Percentiles rank a stretch among this genome's conserved stretches.
Evolutionary conservation across 2,888 invertebrate genomes (phyloP).

Genomic region (Lasioglossum pauxillum): DNA sequence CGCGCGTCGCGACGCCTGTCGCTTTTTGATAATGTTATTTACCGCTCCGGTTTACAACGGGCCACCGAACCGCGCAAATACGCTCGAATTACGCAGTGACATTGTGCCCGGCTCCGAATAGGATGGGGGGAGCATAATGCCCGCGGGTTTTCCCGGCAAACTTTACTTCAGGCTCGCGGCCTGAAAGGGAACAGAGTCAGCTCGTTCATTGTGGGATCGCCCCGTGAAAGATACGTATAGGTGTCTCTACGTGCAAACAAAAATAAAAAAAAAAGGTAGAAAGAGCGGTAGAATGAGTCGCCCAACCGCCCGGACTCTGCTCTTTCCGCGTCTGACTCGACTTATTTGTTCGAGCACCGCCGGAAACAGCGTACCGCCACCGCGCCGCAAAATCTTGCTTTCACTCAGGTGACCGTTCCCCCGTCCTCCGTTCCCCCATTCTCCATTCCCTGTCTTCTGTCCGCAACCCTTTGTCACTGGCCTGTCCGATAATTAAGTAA

Average conservation of each 20-base stretch:
- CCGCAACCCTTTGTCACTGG: neutral
- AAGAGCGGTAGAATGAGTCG: slow-evolving; percentile 14
- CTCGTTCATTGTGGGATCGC: slow-evolving; percentile 10
- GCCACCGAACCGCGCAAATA: slow-evolving; percentile 42
- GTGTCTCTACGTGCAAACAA: slow-evolving; percentile 19
- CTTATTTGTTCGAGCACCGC: slow-evolving; percentile 22
- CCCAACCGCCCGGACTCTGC: slow-evolving; percentile 5
- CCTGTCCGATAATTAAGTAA: neutral
- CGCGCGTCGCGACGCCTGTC: slow-evolving; percentile 55
- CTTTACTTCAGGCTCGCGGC: slow-evolving; percentile 19
- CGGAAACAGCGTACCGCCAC: neutral
- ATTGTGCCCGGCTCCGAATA: slow-evolving; percentile 35
- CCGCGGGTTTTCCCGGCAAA: slow-evolving; percentile 22
- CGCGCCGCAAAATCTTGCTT: slow-evolving; percentile 14
- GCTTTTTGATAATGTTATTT: slow-evolving; percentile 67
- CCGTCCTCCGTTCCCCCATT: neutral
- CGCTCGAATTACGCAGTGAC: slow-evolving; percentile 41
- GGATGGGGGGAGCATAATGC: slow-evolving; percentile 24
- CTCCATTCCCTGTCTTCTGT: neutral
- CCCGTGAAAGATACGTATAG: slow-evolving; percentile 35
- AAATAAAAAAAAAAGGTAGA: slow-evolving; percentile 14
- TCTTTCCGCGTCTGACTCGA: slow-evolving; percentile 11
- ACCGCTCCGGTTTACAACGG: slow-evolving; percentile 60
- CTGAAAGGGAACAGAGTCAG: slow-evolving; percentile 32
- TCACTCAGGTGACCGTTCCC: neutral